These are phyloP conservation scores for Campoplex nolae DNA, from an alignment of 2,888 invertebrate species.

Conservation along the genomic window DNA sequence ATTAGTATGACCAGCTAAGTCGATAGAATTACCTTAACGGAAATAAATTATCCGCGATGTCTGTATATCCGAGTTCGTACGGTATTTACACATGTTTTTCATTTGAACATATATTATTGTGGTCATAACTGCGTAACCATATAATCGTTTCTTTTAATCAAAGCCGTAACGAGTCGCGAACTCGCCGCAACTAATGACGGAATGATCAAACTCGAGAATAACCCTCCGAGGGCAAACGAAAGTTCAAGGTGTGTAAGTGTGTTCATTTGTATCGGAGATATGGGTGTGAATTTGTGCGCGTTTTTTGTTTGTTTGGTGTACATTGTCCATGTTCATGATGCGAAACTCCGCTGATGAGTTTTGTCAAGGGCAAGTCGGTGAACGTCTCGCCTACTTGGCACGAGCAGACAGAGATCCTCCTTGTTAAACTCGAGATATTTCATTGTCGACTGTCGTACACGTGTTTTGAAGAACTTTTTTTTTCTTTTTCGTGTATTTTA, in stretches of 20 bases:
- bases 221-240: constrained; percentile 69
- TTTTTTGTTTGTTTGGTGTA: constrained; percentile 19
- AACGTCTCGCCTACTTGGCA: constrained; percentile 48
- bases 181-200: constrained; percentile 11
- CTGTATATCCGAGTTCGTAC: not conserved
- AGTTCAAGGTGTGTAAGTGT: constrained; percentile 74
- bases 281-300: not conserved
- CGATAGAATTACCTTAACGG: too few relatives aligned
- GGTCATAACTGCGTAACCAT: constrained; percentile 52
- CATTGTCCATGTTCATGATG: constrained; percentile 80
- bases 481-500: not conserved
- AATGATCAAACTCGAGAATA: constrained; percentile 38
- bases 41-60: too few relatives aligned
- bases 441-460: constrained; percentile 2
- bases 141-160: constrained; percentile 70
- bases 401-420: constrained; percentile 19
- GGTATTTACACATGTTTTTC: not conserved
- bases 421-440: constrained; percentile 24
- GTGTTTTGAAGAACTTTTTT: not conserved
- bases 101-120: constrained; percentile 25
- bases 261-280: not conserved
- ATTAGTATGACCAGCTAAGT: too few relatives aligned
- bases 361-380: constrained; percentile 77
- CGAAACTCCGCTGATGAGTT: constrained; percentile 75
- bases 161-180: constrained; percentile 66